Base-by-base conservation (phyloP, 1,140 invertebrate genomes). In the Teleopsis dalmanni region DNA sequence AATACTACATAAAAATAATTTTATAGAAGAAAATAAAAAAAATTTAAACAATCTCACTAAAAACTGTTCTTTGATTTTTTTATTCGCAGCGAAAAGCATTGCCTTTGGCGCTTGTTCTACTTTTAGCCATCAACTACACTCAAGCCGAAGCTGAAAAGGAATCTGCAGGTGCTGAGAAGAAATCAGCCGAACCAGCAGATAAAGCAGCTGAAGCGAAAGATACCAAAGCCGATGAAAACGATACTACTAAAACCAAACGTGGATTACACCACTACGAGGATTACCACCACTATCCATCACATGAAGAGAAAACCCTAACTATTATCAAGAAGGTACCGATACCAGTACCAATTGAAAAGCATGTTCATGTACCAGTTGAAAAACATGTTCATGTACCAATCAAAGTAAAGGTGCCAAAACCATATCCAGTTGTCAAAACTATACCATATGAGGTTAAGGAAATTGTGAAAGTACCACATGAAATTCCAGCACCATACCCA, bases 271-370 rank as follows among this genome's bases (percentile, higher is more conserved):
- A 78, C 26, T 74, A 75, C 56, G 75, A 72, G 52, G 66, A 67
- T 48, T 67, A 70, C 38, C 59, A 71, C 43, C 70, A 72, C 44
- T 60, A n/a, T 47, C 63, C 62, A 3, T 49, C 63, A 19, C 71
- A 78, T 43, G 75, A 77, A 62, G 73, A 81, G 46, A 88, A 88
- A 70, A 83, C 83, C n/a, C 72, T 87, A 53, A 87, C 84, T 14
- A 73, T 87, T 10, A 77, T 83, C 31, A 87, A 88, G 69, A 85
- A 86, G 59, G 79, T 83, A 57, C 72, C 76, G 47, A 68, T 79
- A 8, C 81, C 80, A 3, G 77, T 78, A 59, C 81, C 80, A 13
- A 77, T 81, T 11, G 76, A 78, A 49, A 80, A 80, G 60, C 73
- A 74, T 52, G 75, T 69, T 3, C 65, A 74, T 35, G 70, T 74